Conservation (phyloP, 2,797 vertebrate species). For the Smutsia temminckii region DNA sequence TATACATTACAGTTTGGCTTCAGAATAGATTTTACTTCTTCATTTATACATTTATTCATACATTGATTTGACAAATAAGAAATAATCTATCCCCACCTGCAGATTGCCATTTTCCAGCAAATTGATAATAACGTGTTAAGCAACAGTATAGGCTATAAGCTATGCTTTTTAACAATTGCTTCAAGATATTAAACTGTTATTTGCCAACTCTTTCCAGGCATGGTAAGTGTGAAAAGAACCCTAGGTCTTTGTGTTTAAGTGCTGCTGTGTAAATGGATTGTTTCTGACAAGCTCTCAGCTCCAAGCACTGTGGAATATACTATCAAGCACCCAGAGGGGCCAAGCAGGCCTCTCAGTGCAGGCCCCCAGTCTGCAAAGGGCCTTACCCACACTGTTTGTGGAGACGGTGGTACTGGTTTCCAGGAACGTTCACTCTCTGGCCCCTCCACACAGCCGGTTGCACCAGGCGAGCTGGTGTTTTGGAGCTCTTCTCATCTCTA, state of each 20-base stretch:
- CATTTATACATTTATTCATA: background rate
- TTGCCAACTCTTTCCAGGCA: background rate
- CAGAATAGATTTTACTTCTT: background rate
- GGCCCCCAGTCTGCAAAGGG: background rate
- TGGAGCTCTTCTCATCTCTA: slow-evolving; percentile 66
- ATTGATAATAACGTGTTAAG: background rate
- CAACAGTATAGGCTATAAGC: background rate
- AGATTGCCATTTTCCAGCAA: background rate
- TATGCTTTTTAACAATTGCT: slow-evolving; percentile 18
- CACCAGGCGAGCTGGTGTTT: slow-evolving; percentile 61
- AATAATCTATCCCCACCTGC: background rate
- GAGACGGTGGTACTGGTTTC: background rate
- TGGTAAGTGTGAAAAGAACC: background rate
- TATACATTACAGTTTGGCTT: background rate
- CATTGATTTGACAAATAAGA: background rate
- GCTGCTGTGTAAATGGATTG: background rate
- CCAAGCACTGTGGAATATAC: background rate
- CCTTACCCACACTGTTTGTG: background rate
- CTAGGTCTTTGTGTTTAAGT: background rate
- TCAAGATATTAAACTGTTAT: background rate
- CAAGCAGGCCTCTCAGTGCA: background rate
- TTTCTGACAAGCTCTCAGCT: background rate
- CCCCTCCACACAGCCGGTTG: background rate
- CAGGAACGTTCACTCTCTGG: slow-evolving; percentile 5
- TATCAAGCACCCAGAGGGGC: background rate